Conservation (phyloP, 92 coral and sea anemone species). For the Desmophyllum pertusum region DNA sequence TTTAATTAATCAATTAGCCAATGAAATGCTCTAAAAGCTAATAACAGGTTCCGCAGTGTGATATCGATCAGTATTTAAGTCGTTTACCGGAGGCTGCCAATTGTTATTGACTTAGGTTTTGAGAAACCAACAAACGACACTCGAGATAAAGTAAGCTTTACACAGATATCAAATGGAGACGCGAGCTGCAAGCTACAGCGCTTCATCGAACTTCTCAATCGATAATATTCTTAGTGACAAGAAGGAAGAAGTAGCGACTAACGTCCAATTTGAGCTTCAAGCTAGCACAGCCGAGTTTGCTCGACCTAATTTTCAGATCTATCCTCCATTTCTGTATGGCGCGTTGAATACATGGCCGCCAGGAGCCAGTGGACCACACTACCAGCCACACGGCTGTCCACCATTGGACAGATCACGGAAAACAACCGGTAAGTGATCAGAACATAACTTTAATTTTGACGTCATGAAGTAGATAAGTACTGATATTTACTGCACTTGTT, state of each 20-base stretch:
- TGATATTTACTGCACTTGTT: not conserved
- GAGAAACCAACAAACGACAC: not conserved
- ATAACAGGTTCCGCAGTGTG: constrained; percentile 42
- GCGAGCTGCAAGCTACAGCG: not conserved
- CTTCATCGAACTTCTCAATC: constrained; percentile 34
- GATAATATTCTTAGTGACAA: constrained; percentile 39
- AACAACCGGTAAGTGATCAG: constrained; percentile 25
- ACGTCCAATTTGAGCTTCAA: not conserved
- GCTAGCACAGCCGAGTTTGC: not conserved
- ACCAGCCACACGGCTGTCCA: not conserved
- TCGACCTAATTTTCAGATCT: constrained; percentile 5
- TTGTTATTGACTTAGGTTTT: not conserved
- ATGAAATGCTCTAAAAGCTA: constrained; percentile 40
- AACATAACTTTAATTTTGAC: not conserved
- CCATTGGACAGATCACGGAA: constrained; percentile 30
- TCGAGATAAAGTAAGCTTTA: not conserved
- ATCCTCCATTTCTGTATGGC: constrained; percentile 7
- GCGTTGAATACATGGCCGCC: constrained; percentile 5
- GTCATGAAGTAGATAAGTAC: not conserved
- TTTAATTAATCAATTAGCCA: constrained; percentile 51
- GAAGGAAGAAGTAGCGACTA: not conserved
- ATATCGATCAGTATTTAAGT: constrained; percentile 34
- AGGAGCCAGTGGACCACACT: no score
- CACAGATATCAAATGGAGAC: no score
- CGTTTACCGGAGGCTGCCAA: constrained; percentile 23